Percentiles rank a stretch among this genome's conserved stretches.
These are phyloP conservation scores for Conus ventricosus DNA, from an alignment of 1,140 invertebrate species.

Conservation along the genomic window DNA sequence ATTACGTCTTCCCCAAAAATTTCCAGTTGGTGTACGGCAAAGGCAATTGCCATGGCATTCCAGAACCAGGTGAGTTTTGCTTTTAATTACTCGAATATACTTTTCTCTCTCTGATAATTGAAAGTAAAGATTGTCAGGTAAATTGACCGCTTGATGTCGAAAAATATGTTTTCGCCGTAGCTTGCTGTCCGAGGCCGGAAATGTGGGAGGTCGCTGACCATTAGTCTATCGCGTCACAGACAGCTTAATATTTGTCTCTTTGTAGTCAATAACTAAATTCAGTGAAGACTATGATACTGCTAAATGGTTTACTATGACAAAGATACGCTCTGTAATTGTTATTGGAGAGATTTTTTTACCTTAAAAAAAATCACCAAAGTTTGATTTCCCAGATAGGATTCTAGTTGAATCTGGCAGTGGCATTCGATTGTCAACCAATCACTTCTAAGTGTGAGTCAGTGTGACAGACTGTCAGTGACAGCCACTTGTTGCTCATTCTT, in stretches of 20 bases:
- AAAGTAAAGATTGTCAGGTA: neutral
- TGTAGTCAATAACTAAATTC: neutral
- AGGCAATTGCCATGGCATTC: constrained; percentile 20
- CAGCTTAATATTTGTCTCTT: neutral
- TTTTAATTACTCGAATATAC: neutral
- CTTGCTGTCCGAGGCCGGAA: neutral
- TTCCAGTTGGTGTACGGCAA: neutral
- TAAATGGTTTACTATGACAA: no score
- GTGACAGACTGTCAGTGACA: neutral
- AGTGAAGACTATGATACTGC: neutral
- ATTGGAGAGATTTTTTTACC: neutral
- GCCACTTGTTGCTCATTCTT: no score
- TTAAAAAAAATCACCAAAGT: neutral
- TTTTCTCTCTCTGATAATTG: no score
- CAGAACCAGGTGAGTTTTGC: constrained; percentile 33
- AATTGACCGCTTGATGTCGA: neutral
- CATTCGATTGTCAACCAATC: no score
- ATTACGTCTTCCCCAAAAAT: neutral
- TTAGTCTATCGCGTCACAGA: neutral
- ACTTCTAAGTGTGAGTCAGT: neutral
- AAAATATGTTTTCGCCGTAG: neutral
- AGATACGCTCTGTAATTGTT: no score
- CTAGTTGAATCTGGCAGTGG: neutral
- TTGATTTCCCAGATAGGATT: neutral
- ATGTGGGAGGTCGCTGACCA: neutral